Percentiles rank a stretch among this genome's conserved stretches.
Conservation (phyloP, 35 echinoderm and acorn worm species). For the Lytechinus pictus region DNA sequence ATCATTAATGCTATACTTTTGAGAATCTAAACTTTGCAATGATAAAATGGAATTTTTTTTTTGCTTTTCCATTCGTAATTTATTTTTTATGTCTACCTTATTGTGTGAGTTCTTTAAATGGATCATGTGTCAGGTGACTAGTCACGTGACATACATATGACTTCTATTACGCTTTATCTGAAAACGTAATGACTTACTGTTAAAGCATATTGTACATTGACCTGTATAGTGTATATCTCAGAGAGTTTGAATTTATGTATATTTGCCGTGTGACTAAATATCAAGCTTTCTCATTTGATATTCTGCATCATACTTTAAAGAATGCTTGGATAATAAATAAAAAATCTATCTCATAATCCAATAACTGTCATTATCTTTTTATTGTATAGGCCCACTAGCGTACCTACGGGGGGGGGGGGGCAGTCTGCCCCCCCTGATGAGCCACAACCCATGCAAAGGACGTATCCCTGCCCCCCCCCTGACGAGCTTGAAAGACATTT, state of each 20-base stretch:
- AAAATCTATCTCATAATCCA: neutral
- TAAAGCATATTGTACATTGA: neutral
- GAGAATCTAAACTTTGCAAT: neutral
- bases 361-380: too few species aligned
- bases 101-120: neutral
- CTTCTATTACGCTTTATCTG: neutral
- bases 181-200: neutral
- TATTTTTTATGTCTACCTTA: neutral
- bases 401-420: too few species aligned
- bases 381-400: too few species aligned
- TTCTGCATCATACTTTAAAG: conserved; percentile 13
- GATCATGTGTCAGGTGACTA: neutral
- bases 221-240: neutral
- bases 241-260: neutral
- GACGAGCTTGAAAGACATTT: too few species aligned
- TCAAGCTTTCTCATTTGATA: neutral
- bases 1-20: too few species aligned
- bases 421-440: too few species aligned
- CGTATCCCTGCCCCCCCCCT: too few species aligned
- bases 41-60: neutral
- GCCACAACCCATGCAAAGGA: too few species aligned
- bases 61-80: neutral
- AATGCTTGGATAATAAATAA: conserved; percentile 7
- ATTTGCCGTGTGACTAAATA: conserved; percentile 18
- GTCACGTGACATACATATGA: neutral